A percentile compares a stretch with the other conserved stretches of the same genome.
These are phyloP conservation scores for Umimayanthus kanabou DNA, from an alignment of 92 coral and sea anemone species.

Conservation along the genomic window DNA sequence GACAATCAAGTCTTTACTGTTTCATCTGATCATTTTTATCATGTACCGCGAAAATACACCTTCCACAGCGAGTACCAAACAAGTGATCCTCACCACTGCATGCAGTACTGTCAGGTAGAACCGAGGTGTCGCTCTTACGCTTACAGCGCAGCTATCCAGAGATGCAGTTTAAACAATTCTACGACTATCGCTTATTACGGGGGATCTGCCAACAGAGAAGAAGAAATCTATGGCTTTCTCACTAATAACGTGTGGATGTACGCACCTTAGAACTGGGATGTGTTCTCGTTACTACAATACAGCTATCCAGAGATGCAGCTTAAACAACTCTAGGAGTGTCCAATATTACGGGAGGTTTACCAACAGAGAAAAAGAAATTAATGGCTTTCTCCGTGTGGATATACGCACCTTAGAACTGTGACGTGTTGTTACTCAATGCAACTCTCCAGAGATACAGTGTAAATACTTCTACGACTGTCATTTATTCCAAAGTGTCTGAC, in stretches of 20 bases:
- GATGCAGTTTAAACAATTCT: background rate
- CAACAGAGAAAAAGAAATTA: background rate
- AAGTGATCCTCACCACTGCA: background rate
- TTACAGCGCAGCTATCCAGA: background rate
- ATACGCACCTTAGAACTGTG: background rate
- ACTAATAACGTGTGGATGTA: background rate
- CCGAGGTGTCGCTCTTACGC: background rate
- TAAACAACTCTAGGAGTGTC: background rate
- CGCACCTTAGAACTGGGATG: background rate
- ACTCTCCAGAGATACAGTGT: background rate
- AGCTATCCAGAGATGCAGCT: background rate
- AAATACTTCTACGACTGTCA: background rate
- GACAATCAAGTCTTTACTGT: background rate
- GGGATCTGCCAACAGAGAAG: background rate
- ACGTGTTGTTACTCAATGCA: no score
- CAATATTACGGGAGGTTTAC: background rate
- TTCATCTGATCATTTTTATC: background rate
- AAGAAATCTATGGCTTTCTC: background rate
- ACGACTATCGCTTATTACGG: background rate
- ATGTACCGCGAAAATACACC: background rate
- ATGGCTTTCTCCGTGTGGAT: background rate
- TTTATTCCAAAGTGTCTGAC: background rate
- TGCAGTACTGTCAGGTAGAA: slow-evolving; percentile 16
- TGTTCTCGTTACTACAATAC: background rate
- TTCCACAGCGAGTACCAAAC: slow-evolving; percentile 20